Conservation (phyloP, 2,888 invertebrate genomes). For the Malthinus flaveolus region DNA sequence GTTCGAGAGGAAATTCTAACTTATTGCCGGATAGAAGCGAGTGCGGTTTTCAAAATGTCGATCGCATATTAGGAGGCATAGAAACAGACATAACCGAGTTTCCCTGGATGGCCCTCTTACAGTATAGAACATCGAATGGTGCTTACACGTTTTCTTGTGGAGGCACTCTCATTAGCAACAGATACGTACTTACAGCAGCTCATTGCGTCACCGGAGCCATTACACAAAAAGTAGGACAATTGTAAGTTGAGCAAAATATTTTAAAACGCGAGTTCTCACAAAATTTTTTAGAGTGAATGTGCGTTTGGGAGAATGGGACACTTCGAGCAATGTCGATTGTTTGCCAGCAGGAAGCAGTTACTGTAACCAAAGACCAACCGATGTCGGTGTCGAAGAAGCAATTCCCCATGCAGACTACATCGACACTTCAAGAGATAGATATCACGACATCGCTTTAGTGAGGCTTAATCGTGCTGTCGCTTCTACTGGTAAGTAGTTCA, state of each 20-base stretch:
- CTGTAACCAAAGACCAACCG: slow-evolving; percentile 38
- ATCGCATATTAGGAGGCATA: slow-evolving; percentile 34
- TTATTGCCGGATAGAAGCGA: slow-evolving; percentile 36
- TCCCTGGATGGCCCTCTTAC: slow-evolving; percentile 54
- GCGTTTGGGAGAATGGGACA: slow-evolving; percentile 58
- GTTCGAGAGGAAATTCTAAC: not conserved
- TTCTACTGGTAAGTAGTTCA: not conserved
- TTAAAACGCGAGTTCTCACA: not conserved
- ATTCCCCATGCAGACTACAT: slow-evolving; percentile 41
- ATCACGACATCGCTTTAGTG: slow-evolving; percentile 53
- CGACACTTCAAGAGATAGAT: slow-evolving; percentile 29
- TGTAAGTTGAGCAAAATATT: slow-evolving; percentile 2
- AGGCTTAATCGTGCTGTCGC: slow-evolving; percentile 44
- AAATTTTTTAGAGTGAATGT: slow-evolving; percentile 40
- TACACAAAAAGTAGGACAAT: slow-evolving; percentile 4
- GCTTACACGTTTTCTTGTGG: slow-evolving; percentile 44
- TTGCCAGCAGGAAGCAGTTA: slow-evolving; percentile 36
- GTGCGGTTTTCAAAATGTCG: slow-evolving; percentile 43
- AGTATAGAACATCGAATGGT: slow-evolving; percentile 42
- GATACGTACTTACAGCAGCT: slow-evolving; percentile 54
- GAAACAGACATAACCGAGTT: slow-evolving; percentile 51
- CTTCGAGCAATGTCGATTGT: slow-evolving; percentile 52
- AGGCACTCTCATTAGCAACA: slow-evolving; percentile 53
- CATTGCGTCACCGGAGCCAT: slow-evolving; percentile 44
- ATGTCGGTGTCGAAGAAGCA: slow-evolving; percentile 41